Percentiles rank a stretch among this genome's conserved stretches.
Conservation (phyloP, 1,140 invertebrate species). For the Thaumetopoea pityocampa region DNA sequence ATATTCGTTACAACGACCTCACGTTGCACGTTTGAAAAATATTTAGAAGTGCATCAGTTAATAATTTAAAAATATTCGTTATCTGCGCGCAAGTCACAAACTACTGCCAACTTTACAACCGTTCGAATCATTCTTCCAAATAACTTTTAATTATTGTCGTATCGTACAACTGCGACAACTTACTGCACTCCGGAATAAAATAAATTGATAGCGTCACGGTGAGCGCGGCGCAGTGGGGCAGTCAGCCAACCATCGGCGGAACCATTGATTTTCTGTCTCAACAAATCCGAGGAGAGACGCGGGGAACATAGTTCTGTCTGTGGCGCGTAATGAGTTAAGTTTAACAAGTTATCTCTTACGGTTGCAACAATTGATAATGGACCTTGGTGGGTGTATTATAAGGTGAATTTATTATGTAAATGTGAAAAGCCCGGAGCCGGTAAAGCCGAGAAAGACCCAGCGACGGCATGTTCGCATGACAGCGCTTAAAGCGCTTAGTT, state of each 20-base stretch:
- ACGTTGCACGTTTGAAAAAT: no score
- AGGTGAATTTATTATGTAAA: background rate
- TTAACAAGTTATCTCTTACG: background rate
- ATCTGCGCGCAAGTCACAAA: no score
- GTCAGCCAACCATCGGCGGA: conserved; percentile 5
- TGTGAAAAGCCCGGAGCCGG: background rate
- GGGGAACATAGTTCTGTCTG: conserved; percentile 15
- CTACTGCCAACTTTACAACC: no score
- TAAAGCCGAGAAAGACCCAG: conserved; percentile 10
- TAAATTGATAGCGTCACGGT: no score
- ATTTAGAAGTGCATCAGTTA: no score
- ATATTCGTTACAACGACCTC: no score
- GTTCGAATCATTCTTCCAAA: no score
- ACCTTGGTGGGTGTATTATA: background rate
- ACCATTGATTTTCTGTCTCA: conserved; percentile 17
- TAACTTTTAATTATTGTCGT: no score
- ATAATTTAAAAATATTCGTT: no score
- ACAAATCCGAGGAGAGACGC: conserved; percentile 7
- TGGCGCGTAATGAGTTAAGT: conserved; percentile 18
- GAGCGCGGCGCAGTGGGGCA: conserved; percentile 2
- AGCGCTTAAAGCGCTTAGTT: conserved; percentile 6
- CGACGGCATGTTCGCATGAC: conserved; percentile 3
- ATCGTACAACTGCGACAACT: no score
- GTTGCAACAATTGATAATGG: background rate
- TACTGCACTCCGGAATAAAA: no score